Evolutionary conservation across 1,140 invertebrate species (phyloP), one percentile per base, ranked within the genome.

Genomic region (Megalopta genalis): DNA sequence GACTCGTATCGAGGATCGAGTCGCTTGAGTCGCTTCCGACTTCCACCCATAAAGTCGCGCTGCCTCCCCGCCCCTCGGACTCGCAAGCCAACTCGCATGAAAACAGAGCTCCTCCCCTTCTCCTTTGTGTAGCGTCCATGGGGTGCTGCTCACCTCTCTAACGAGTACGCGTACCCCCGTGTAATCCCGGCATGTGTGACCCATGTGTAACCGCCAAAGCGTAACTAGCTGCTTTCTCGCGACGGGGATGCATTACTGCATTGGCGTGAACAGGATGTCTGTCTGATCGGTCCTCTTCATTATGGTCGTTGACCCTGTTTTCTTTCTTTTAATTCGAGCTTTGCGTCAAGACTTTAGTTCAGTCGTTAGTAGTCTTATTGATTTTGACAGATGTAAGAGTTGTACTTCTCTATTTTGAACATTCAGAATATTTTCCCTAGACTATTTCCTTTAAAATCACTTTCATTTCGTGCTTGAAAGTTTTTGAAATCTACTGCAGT

Each of bases 11-110:
- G 62, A 32, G 32, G 32, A 32, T 32, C 32, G 32, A 32, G 32
- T 32, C 32, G 32, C 32, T 32, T 32, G 32, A 12, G 39, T 67
- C 69, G 85, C 81, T 86, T 89, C 87, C 88, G 90, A 90, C 88
- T 91, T 90, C 82, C 68, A 81, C 82, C 78, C 83, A 70, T 72
- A 72, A 57, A 86, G 80, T 80, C 80, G 83, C 64, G 42, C 88
- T 86, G 86, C 88, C 86, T 88, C 80, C 84, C 85, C 88, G 88
- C 90, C 88, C 83, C 88, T 84, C 86, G 71, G 67, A 77, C 77
- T 80, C 83, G 69, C 84, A 87, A 89, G 88, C 89, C 89, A 91
- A 90, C 81, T 90, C 83, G 76, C 76, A 83, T 85, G 82, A 86
- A 86, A 87, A 81, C 74, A 82, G 74, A 81, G 80, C 76, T 79